These are phyloP conservation scores for Canis aureus DNA, from an alignment of 2,113 vertebrate genomes.

Conservation along the genomic window DNA sequence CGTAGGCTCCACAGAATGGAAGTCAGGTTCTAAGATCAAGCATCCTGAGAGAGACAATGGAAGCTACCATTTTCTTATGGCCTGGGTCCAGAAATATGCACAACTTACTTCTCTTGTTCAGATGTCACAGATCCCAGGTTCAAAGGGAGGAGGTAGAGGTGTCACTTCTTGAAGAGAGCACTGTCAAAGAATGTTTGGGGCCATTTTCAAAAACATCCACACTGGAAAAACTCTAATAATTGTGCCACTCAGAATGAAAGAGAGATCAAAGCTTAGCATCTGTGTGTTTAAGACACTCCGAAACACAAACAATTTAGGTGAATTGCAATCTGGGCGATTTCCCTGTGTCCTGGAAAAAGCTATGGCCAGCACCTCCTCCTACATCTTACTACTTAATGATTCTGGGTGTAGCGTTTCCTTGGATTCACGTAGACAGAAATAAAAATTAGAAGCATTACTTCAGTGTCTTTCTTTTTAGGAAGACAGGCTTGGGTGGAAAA, in stretches of 20 bases:
- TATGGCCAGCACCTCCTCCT: background rate
- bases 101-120: background rate
- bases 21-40: background rate
- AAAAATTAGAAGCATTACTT: background rate
- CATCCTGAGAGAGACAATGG: background rate
- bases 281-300: background rate
- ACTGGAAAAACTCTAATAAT: background rate
- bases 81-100: background rate
- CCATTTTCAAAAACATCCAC: background rate
- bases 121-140: background rate
- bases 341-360: background rate
- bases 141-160: background rate
- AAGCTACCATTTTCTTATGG: background rate
- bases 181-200: background rate
- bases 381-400: background rate
- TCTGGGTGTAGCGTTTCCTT: background rate
- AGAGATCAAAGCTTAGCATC: background rate
- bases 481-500: background rate
- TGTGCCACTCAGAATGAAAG: background rate
- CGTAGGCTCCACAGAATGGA: background rate
- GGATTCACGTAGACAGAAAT: background rate
- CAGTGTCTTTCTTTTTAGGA: background rate
- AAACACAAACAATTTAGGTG: constrained; percentile 2
- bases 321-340: background rate
- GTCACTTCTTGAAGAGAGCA: background rate